Percentiles rank a stretch among this genome's conserved stretches.
Evolutionary conservation across 2,797 vertebrate genomes (phyloP).

Genomic region (Malurus leucopterus): DNA sequence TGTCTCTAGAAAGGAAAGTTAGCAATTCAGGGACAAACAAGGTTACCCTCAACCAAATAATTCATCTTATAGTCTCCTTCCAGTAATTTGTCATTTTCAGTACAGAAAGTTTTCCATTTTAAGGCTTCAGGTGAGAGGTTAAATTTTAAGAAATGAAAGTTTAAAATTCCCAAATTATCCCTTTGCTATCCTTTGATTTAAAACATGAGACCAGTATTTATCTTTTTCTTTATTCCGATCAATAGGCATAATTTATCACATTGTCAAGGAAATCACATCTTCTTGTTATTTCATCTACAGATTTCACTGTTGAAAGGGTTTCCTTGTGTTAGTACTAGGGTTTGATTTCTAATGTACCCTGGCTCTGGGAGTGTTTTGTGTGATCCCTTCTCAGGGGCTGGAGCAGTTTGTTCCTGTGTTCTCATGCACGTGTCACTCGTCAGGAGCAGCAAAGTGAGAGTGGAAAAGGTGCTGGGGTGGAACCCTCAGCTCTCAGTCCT

Average conservation of each 20-base stretch:
- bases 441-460: background rate
- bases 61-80: background rate
- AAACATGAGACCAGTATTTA: background rate
- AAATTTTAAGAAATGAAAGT: background rate
- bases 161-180: background rate
- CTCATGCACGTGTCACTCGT: rapidly evolving
- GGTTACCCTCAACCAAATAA: background rate
- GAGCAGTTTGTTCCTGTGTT: background rate
- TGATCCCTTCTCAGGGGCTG: background rate
- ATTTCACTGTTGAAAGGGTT: background rate
- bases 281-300: background rate
- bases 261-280: background rate
- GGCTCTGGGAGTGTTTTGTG: background rate
- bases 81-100: background rate
- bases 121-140: background rate
- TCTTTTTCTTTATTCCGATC: background rate
- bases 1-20: background rate
- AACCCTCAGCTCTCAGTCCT: background rate
- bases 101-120: background rate
- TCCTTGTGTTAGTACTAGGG: background rate
- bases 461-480: background rate
- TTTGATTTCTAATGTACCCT: background rate
- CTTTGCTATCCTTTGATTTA: background rate
- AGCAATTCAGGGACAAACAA: background rate
- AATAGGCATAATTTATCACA: background rate